Evolutionary conservation across 2,797 vertebrate genomes (phyloP).

Genomic region (Spheniscus humboldti): DNA sequence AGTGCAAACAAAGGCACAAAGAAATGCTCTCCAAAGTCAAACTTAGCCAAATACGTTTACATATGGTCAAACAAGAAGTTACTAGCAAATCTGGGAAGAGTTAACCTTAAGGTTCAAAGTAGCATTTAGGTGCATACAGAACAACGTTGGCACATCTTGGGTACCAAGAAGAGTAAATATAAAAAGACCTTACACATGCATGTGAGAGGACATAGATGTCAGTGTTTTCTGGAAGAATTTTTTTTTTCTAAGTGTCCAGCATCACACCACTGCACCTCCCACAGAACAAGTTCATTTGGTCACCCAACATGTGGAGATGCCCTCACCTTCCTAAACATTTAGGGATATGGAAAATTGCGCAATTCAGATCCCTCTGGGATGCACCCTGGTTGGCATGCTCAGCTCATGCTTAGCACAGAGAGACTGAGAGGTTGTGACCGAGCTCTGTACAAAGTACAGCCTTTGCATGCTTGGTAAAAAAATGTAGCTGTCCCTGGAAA

Average conservation of each 20-base stretch:
- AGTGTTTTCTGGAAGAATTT: not conserved
- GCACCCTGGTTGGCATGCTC: not conserved
- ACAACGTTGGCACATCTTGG: not conserved
- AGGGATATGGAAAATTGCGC: not conserved
- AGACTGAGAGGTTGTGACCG: not conserved
- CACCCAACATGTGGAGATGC: not conserved
- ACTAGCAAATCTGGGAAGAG: not conserved
- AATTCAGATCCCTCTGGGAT: not conserved
- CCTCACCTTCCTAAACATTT: not conserved
- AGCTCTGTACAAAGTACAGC: not conserved
- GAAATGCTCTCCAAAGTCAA: not conserved
- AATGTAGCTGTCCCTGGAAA: not conserved
- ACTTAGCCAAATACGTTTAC: not conserved
- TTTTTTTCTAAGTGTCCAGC: not conserved
- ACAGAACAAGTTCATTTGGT: not conserved
- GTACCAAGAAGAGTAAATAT: not conserved
- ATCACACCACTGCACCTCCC: not conserved
- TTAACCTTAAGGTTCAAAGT: not conserved
- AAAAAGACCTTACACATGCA: not conserved
- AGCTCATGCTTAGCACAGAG: not conserved
- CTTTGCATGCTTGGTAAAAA: not conserved
- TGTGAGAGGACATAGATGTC: not conserved
- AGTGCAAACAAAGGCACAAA: not conserved
- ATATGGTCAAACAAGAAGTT: not conserved
- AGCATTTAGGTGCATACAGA: not conserved